Evolutionary conservation across 2,888 invertebrate genomes (phyloP).

Genomic region (Archips crataeganus): DNA sequence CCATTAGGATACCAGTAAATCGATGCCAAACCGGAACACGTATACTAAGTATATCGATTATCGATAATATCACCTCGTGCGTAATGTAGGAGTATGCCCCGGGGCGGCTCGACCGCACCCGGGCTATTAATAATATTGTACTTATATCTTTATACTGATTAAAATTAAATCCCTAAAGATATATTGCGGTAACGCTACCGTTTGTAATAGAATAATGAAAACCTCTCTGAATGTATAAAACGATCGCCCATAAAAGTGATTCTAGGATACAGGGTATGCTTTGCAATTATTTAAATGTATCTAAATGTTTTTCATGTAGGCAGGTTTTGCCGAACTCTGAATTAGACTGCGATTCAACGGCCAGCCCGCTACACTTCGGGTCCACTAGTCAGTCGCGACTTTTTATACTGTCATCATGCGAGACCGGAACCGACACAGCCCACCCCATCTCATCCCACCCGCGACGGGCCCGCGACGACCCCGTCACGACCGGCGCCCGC

Average conservation of each 20-base stretch:
- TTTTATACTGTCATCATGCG: slow-evolving; percentile 79
- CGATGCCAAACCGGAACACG: slow-evolving; percentile 83
- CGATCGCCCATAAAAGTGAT: slow-evolving; percentile 90
- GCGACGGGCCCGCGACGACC: background rate
- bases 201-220: slow-evolving; percentile 78
- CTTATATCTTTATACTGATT: slow-evolving; percentile 80
- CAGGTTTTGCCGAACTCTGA: slow-evolving; percentile 73
- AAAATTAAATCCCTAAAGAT: slow-evolving; percentile 76
- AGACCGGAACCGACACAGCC: slow-evolving; percentile 65
- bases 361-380: slow-evolving; percentile 72
- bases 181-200: slow-evolving; percentile 78
- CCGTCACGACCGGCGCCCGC: background rate
- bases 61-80: slow-evolving; percentile 78
- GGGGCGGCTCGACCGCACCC: slow-evolving; percentile 56
- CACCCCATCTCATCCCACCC: slow-evolving; percentile 64
- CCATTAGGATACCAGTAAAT: slow-evolving; percentile 76
- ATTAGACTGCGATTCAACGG: slow-evolving; percentile 59
- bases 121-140: slow-evolving; percentile 72
- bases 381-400: slow-evolving; percentile 82
- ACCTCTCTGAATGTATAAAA: slow-evolving; percentile 83
- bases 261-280: slow-evolving; percentile 98
- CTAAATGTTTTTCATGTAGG: slow-evolving; percentile 85
- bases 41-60: slow-evolving; percentile 80
- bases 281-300: slow-evolving; percentile 94
- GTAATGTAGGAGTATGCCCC: slow-evolving; percentile 74